Evolutionary conservation across 2,113 vertebrate species (phyloP).

Genomic region (Rhinichthys klamathensis): DNA sequence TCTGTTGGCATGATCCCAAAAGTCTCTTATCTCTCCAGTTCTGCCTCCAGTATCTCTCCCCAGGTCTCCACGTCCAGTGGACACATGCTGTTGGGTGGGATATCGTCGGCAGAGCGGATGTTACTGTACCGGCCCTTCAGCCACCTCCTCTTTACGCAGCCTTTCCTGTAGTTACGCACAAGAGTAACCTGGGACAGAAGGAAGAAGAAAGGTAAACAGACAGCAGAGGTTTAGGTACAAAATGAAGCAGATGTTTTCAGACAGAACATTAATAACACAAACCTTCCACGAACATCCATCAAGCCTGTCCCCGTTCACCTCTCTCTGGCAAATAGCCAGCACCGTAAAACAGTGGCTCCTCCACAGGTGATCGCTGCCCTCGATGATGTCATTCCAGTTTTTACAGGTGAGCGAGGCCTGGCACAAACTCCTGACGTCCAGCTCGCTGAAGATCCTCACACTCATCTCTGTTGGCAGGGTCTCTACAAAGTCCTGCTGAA

Average conservation of each 20-base stretch:
- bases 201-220: background rate
- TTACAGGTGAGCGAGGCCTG: conserved; percentile 78
- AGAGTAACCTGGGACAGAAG: conserved; percentile 74
- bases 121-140: conserved; percentile 85
- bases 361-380: conserved; percentile 80
- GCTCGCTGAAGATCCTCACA: conserved; percentile 77
- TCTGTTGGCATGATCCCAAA: background rate
- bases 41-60: conserved; percentile 91
- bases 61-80: conserved; percentile 84
- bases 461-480: conserved; percentile 81
- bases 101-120: conserved; percentile 73
- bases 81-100: conserved; percentile 80
- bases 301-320: conserved; percentile 80
- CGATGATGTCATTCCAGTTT: conserved; percentile 80
- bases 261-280: conserved; percentile 26
- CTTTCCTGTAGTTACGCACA: conserved; percentile 85
- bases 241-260: background rate
- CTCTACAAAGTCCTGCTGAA: conserved; percentile 70
- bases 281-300: conserved; percentile 88
- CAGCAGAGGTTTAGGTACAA: background rate
- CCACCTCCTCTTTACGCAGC: conserved; percentile 85
- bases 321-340: conserved; percentile 76
- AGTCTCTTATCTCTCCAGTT: conserved; percentile 80
- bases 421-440: conserved; percentile 82
- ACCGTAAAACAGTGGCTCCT: conserved; percentile 77